Evolutionary conservation across 2,797 vertebrate genomes (phyloP).

Genomic region (Fistularia commersonii): DNA sequence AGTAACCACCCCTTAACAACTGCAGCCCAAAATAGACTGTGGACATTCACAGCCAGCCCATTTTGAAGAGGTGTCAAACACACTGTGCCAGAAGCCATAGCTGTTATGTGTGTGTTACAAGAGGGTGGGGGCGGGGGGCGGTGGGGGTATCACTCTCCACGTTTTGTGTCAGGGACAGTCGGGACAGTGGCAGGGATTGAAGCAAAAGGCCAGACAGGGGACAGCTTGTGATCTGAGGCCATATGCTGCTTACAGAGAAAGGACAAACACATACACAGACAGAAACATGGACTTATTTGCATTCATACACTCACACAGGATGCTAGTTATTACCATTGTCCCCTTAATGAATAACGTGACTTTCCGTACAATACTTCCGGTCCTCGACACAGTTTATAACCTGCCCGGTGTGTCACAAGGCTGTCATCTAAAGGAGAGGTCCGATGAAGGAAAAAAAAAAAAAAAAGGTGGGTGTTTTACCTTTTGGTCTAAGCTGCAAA

Average conservation of each 20-base stretch:
- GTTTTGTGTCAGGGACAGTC: slow-evolving; percentile 56
- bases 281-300: slow-evolving; percentile 12
- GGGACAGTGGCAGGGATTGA: slow-evolving; percentile 50
- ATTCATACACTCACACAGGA: slow-evolving; percentile 4
- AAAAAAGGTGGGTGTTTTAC: slow-evolving; percentile 30
- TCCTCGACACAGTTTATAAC: too few relatives aligned
- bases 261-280: slow-evolving; percentile 27
- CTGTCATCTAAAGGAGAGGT: slow-evolving; percentile 13
- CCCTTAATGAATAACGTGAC: slow-evolving; percentile 14
- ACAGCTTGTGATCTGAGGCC: slow-evolving; percentile 47
- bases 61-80: slow-evolving; percentile 67
- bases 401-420: slow-evolving; percentile 30
- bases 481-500: slow-evolving; percentile 34
- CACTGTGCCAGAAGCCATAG: slow-evolving; percentile 40
- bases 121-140: slow-evolving; percentile 25
- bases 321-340: slow-evolving; percentile 19
- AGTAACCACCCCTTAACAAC: slow-evolving; percentile 64
- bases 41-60: slow-evolving; percentile 53
- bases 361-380: too few relatives aligned
- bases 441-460: slow-evolving; percentile 25
- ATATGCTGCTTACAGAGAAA: slow-evolving; percentile 34
- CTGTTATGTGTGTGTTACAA: slow-evolving; percentile 31
- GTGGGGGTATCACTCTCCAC: slow-evolving; percentile 44
- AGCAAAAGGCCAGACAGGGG: slow-evolving; percentile 62
- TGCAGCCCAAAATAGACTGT: slow-evolving; percentile 61